phyloP scores from a whole-genome alignment of 1,140 invertebrate species.

The Drosophila lacertosa region DNA sequence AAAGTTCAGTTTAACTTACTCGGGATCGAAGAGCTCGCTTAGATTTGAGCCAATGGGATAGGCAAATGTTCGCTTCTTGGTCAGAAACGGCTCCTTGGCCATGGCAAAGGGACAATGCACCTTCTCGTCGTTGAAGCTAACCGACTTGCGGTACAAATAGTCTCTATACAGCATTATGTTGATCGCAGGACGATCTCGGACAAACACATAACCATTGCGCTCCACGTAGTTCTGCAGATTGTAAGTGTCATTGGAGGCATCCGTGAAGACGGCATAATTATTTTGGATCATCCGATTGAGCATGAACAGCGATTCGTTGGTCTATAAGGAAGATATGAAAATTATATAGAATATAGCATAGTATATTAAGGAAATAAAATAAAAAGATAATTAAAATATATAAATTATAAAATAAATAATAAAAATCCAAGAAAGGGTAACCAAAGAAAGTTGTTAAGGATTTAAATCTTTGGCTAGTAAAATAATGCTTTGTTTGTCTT shows the following conservation, averaged over 20 bases:
- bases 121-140: conserved; percentile 85
- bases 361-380: no score
- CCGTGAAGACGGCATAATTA: conserved; percentile 74
- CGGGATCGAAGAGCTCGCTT: conserved; percentile 86
- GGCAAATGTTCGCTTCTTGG: conserved; percentile 88
- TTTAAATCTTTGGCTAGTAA: no score
- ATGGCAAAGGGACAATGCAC: conserved; percentile 90
- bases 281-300: conserved; percentile 73
- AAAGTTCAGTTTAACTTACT: conserved; percentile 87
- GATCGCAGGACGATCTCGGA: conserved; percentile 88
- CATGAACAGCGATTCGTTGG: conserved; percentile 74
- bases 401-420: no score
- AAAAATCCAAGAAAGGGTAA: no score
- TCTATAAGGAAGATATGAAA: conserved; percentile 29
- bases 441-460: no score
- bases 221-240: conserved; percentile 84
- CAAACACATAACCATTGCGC: conserved; percentile 86
- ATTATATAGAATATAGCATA: no score
- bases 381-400: no score
- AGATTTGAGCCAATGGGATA: conserved; percentile 87
- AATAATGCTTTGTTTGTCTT: no score
- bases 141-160: conserved; percentile 87
- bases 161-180: conserved; percentile 88
- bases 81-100: conserved; percentile 87
- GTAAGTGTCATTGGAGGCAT: conserved; percentile 76